Conservation (phyloP, 2,888 invertebrate genomes). For the Phania funesta region DNA sequence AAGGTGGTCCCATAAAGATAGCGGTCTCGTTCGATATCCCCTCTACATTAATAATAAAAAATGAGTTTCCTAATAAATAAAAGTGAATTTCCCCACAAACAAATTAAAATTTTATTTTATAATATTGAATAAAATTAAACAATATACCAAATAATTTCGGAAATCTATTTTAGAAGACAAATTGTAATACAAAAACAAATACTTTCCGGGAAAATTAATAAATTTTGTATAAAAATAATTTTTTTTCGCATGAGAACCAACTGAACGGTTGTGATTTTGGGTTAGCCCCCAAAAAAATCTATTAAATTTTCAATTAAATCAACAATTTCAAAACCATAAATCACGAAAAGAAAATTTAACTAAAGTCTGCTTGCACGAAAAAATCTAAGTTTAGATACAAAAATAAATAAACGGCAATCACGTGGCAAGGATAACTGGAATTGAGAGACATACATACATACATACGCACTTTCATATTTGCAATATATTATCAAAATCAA, state of each 20-base stretch:
- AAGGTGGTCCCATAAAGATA: too few species aligned
- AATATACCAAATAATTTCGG: too few species aligned
- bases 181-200: too few species aligned
- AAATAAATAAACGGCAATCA: slow-evolving; percentile 57
- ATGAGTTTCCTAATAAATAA: too few species aligned
- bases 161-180: too few species aligned
- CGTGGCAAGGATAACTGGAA: slow-evolving; percentile 66
- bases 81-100: too few species aligned
- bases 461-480: slow-evolving; percentile 42
- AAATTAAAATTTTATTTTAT: too few species aligned
- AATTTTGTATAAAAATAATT: not conserved
- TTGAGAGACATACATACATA: slow-evolving; percentile 60
- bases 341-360: slow-evolving; percentile 69
- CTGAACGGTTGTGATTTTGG: not conserved
- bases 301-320: slow-evolving; percentile 63
- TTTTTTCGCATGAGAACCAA: not conserved
- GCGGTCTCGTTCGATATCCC: too few species aligned
- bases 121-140: too few species aligned
- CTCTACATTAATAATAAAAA: too few species aligned
- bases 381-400: slow-evolving; percentile 33
- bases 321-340: slow-evolving; percentile 74
- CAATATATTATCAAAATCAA: slow-evolving; percentile 7
- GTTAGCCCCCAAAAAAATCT: not conserved
- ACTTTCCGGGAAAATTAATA: too few species aligned
- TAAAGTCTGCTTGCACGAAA: slow-evolving; percentile 17